A percentile compares a stretch with the other conserved stretches of the same genome.
Conservation (phyloP, 2,888 invertebrate species). For the Pherbina coryleti region DNA sequence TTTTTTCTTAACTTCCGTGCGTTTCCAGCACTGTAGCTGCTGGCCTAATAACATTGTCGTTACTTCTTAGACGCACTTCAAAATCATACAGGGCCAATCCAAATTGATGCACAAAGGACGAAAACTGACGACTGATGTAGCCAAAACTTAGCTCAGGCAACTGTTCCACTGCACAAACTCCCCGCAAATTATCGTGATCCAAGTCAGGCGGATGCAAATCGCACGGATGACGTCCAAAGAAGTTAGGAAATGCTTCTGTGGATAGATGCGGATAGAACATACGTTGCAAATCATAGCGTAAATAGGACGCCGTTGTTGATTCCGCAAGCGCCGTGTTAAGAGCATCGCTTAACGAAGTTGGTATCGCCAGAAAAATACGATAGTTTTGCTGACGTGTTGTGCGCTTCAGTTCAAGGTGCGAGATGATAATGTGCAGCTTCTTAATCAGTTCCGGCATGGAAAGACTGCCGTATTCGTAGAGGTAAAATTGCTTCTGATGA, state of each 20-base stretch:
- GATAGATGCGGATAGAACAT: constrained; percentile 84
- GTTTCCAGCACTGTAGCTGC: no score
- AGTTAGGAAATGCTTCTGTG: constrained; percentile 79
- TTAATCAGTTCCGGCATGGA: constrained; percentile 73
- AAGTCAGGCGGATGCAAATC: constrained; percentile 64
- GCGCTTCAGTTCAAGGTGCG: constrained; percentile 73
- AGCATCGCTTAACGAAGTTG: constrained; percentile 76
- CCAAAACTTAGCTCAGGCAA: constrained; percentile 54
- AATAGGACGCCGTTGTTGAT: constrained; percentile 58
- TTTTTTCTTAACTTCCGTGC: no score
- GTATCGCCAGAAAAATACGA: constrained; percentile 79
- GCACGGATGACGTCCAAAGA: constrained; percentile 69
- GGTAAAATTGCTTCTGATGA: constrained; percentile 76
- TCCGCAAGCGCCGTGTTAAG: constrained; percentile 67
- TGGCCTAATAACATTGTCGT: neutral
- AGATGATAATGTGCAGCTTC: constrained; percentile 73
- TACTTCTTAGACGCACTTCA: constrained; percentile 57
- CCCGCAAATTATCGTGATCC: constrained; percentile 60
- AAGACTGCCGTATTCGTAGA: constrained; percentile 80
- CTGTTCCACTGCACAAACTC: constrained; percentile 59
- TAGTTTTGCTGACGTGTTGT: constrained; percentile 73
- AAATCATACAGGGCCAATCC: constrained; percentile 71
- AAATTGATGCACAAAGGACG: constrained; percentile 70
- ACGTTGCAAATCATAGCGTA: constrained; percentile 71
- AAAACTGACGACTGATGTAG: constrained; percentile 62